Conservation (phyloP, 1,140 invertebrate species). For the Hestina assimilis region DNA sequence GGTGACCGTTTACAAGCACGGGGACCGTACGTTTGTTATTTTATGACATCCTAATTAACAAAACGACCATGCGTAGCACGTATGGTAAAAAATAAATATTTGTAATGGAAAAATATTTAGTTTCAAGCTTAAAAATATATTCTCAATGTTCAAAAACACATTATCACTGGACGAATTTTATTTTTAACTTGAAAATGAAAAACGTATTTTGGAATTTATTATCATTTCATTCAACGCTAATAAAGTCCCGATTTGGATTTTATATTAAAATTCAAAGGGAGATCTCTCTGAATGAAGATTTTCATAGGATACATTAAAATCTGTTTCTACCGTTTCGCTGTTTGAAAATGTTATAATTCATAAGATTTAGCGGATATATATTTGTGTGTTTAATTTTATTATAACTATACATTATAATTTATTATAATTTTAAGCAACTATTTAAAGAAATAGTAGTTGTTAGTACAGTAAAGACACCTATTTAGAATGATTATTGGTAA, state of each 20-base stretch:
- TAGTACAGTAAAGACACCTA: too few relatives aligned
- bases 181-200: slow-evolving; percentile 31
- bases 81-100: too few relatives aligned
- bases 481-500: too few relatives aligned
- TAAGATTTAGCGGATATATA: slow-evolving; percentile 21
- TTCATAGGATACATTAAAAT: slow-evolving; percentile 78
- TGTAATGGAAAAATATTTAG: too few relatives aligned
- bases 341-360: slow-evolving; percentile 36
- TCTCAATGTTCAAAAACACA: slow-evolving; percentile 13
- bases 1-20: too few relatives aligned
- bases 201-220: slow-evolving; percentile 65
- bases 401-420: too few relatives aligned
- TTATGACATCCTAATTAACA: too few relatives aligned
- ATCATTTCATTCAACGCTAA: slow-evolving; percentile 63
- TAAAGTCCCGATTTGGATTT: slow-evolving; percentile 67
- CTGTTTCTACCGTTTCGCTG: slow-evolving; percentile 65
- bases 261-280: slow-evolving; percentile 76
- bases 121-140: not conserved
- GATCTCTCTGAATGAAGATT: slow-evolving; percentile 68
- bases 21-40: too few relatives aligned
- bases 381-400: not conserved
- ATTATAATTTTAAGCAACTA: too few relatives aligned
- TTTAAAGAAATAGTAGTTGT: too few relatives aligned
- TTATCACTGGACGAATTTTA: slow-evolving; percentile 18
- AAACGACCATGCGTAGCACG: too few relatives aligned